Percentiles rank a stretch among this genome's conserved stretches.
phyloP scores from a whole-genome alignment of 2,797 vertebrate species.

The Merluccius polli region DNA sequence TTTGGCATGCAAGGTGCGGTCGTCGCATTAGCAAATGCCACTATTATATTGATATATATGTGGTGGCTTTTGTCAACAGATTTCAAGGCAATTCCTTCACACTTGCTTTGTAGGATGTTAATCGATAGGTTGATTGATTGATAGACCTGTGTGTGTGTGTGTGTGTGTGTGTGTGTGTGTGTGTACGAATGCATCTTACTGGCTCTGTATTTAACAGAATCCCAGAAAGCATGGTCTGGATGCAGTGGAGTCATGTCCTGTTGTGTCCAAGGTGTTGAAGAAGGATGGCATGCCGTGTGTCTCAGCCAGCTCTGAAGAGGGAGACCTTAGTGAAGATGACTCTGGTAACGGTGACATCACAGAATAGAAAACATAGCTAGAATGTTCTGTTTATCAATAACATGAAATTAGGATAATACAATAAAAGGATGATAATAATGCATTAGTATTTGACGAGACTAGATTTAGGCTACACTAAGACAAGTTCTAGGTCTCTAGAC shows the following conservation, averaged over 20 bases:
- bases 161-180: too few species aligned
- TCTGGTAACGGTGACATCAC: not conserved
- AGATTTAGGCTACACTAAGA: not conserved
- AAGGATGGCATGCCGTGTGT: not conserved
- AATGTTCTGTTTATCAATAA: not conserved
- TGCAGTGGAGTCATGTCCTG: not conserved
- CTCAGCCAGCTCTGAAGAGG: not conserved
- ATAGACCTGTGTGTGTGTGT: slow-evolving; percentile 1
- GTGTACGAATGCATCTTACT: not conserved
- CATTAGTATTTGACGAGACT: not conserved
- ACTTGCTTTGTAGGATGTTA: too few species aligned
- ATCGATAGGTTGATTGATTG: too few species aligned
- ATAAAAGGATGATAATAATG: not conserved
- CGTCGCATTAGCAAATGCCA: not conserved
- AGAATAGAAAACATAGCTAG: not conserved
- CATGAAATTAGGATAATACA: not conserved
- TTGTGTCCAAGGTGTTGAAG: not conserved
- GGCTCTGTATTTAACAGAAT: not conserved
- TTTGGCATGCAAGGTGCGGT: not conserved
- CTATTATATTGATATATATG: not conserved
- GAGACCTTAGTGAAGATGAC: not conserved
- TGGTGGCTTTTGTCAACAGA: not conserved
- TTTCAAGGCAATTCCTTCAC: not conserved
- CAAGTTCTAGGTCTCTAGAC: too few species aligned
- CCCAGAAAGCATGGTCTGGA: not conserved